Evolutionary conservation across 2,113 vertebrate species (phyloP).

Genomic region (Hemicordylus capensis): DNA sequence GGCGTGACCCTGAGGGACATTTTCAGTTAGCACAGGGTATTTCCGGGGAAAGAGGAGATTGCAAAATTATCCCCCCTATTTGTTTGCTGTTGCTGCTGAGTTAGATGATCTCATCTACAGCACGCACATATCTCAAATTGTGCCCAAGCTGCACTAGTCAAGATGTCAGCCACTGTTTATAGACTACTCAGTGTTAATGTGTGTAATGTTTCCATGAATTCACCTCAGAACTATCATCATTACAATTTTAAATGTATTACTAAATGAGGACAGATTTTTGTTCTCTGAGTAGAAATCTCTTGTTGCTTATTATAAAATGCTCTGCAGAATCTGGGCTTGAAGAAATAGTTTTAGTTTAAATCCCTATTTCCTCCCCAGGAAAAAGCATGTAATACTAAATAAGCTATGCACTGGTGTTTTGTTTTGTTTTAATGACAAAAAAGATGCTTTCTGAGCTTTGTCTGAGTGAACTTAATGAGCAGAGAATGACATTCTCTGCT

Average conservation of each 20-base stretch:
- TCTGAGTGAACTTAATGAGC: constrained; percentile 48
- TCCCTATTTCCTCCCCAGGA: constrained; percentile 34
- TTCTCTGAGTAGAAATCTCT: constrained; percentile 52
- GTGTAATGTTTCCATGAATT: constrained; percentile 48
- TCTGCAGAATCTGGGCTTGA: constrained; percentile 52
- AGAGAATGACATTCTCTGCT: constrained; percentile 38
- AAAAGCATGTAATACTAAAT: constrained; percentile 24
- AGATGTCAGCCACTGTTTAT: background rate
- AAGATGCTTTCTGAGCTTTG: constrained; percentile 10
- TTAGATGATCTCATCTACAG: too few relatives aligned
- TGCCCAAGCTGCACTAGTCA: too few relatives aligned
- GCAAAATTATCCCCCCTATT: too few relatives aligned
- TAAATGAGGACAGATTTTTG: constrained; percentile 51
- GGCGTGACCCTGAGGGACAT: too few relatives aligned
- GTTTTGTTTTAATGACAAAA: background rate
- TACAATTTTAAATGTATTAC: constrained; percentile 54
- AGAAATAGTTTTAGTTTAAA: constrained; percentile 51
- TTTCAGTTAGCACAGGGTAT: too few relatives aligned
- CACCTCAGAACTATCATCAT: constrained; percentile 49
- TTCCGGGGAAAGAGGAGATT: too few relatives aligned
- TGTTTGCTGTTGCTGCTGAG: too few relatives aligned
- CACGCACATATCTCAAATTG: too few relatives aligned
- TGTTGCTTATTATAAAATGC: constrained; percentile 59
- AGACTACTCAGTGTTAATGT: constrained; percentile 57
- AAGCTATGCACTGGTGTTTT: background rate